Evolutionary conservation across 2,888 invertebrate genomes (phyloP).

Genomic region (Galeopsomyia nigrocyanea): DNA sequence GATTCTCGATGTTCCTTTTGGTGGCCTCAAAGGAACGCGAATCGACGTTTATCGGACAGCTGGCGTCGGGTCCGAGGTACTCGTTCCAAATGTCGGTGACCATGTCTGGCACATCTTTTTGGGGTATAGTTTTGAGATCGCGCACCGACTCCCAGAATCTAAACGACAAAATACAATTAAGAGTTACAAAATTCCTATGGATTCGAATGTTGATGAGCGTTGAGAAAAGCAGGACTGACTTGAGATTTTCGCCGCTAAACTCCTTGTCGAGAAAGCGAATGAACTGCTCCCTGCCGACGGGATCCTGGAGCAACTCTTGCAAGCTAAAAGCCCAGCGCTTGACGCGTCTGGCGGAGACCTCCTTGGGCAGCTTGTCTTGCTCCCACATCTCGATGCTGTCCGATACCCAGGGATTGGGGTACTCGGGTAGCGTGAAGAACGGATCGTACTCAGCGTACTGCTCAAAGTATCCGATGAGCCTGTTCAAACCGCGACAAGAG

Average conservation of each 20-base stretch:
- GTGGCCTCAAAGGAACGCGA: conserved; percentile 90
- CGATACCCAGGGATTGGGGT: conserved; percentile 96
- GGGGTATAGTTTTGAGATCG: conserved; percentile 89
- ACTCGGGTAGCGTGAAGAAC: conserved; percentile 92
- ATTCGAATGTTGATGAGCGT: background rate
- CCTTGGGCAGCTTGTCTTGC: conserved; percentile 93
- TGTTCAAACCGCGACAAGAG: conserved; percentile 65
- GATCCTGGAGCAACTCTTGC: conserved; percentile 93
- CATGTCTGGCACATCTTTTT: conserved; percentile 84
- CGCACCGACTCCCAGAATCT: conserved; percentile 98
- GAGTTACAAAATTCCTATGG: too few species aligned
- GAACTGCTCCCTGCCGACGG: conserved; percentile 97
- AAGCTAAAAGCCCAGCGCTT: conserved; percentile 98
- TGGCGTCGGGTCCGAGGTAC: conserved; percentile 93
- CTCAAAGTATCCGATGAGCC: conserved; percentile 91
- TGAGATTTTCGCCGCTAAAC: conserved; percentile 98
- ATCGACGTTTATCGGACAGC: conserved; percentile 97
- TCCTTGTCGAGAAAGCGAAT: conserved; percentile 96
- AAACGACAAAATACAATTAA: conserved; percentile 40
- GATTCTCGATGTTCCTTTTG: conserved; percentile 83
- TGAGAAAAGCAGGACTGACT: too few species aligned
- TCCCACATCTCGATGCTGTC: conserved; percentile 98
- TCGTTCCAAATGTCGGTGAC: conserved; percentile 93
- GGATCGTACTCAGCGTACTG: conserved; percentile 98
- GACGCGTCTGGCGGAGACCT: conserved; percentile 92